phyloP scores from a whole-genome alignment of 92 coral and sea anemone genomes.

The Epizoanthus scotinus region DNA sequence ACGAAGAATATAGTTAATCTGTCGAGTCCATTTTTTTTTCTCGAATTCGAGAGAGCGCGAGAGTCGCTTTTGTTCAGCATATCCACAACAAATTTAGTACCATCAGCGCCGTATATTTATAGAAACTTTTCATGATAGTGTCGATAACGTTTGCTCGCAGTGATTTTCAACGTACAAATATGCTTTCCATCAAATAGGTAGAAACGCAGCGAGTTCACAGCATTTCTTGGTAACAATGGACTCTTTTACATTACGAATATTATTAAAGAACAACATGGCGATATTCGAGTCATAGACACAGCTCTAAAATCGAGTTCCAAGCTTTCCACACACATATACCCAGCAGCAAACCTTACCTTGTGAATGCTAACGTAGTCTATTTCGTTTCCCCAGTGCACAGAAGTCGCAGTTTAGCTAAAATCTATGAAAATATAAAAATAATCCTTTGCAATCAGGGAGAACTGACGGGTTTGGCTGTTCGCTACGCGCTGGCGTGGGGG shows the following conservation, averaged over 20 bases:
- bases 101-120: not conserved
- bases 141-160: not conserved
- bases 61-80: slow-evolving; percentile 8
- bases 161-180: not conserved
- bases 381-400: slow-evolving; percentile 30
- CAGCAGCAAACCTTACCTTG: slow-evolving; percentile 25
- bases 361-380: not conserved
- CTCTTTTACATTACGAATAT: slow-evolving; percentile 30
- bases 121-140: not conserved
- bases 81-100: not conserved
- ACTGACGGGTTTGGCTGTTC: slow-evolving; percentile 38
- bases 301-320: slow-evolving; percentile 26
- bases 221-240: slow-evolving; percentile 30
- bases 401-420: slow-evolving; percentile 26
- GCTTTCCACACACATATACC: not conserved
- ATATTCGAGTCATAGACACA: slow-evolving; percentile 20
- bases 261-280: slow-evolving; percentile 33
- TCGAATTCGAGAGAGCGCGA: not conserved
- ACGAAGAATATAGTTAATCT: not conserved
- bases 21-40: not conserved
- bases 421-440: slow-evolving; percentile 29
- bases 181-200: slow-evolving; percentile 1
- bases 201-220: slow-evolving; percentile 27
- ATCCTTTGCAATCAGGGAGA: slow-evolving; percentile 23
- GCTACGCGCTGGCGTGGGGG: slow-evolving; percentile 43